Evolutionary conservation across 1,140 invertebrate species (phyloP).

Genomic region (Anoplolepis gracilipes): DNA sequence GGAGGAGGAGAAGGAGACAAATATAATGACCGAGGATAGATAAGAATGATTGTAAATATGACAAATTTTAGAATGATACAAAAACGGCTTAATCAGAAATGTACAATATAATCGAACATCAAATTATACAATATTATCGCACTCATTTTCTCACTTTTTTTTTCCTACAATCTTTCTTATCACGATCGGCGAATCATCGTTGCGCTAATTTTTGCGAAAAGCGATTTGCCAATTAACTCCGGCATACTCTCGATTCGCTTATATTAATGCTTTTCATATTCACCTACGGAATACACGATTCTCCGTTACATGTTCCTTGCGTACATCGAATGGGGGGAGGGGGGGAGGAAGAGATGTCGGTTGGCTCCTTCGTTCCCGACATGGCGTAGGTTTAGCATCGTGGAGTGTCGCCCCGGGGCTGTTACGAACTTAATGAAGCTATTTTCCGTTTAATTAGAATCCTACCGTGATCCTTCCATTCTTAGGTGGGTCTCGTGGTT

Average conservation of each 20-base stretch:
- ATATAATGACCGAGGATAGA: not conserved
- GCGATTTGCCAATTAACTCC: slow-evolving; percentile 41
- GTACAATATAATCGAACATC: not conserved
- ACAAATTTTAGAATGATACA: slow-evolving; percentile 70
- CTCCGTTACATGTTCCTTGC: slow-evolving; percentile 59
- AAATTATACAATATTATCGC: no score
- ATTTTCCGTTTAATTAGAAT: slow-evolving; percentile 83
- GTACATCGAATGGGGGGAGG: slow-evolving; percentile 17
- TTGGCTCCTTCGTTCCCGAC: slow-evolving; percentile 52
- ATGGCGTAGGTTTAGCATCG: slow-evolving; percentile 67
- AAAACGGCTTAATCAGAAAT: slow-evolving; percentile 36
- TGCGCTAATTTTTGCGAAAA: slow-evolving; percentile 45
- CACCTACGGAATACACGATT: slow-evolving; percentile 46
- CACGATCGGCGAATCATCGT: not conserved
- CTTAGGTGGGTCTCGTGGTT: slow-evolving; percentile 76
- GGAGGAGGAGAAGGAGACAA: not conserved
- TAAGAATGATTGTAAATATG: slow-evolving; percentile 52
- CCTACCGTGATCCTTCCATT: slow-evolving; percentile 80
- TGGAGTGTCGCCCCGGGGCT: slow-evolving; percentile 71
- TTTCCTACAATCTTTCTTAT: not conserved
- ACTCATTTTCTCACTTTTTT: not conserved
- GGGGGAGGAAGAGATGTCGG: not conserved
- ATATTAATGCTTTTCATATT: slow-evolving; percentile 28
- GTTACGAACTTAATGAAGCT: slow-evolving; percentile 81
- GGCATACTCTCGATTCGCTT: not conserved